These are phyloP conservation scores for Mylabris phalerata DNA, from an alignment of 1,140 invertebrate species.

Conservation along the genomic window DNA sequence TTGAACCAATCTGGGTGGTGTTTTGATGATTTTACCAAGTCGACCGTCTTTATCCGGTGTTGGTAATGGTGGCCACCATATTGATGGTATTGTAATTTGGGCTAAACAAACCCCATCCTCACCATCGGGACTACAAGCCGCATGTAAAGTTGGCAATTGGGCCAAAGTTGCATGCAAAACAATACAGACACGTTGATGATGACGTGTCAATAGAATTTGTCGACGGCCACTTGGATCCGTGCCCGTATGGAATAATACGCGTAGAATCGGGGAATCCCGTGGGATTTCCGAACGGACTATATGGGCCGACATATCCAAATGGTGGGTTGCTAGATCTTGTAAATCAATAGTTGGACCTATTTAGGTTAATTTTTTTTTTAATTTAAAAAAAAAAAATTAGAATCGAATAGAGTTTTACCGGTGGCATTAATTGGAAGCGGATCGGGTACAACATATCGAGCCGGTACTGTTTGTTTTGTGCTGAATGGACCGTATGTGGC, in stretches of 20 bases:
- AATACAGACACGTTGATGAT: constrained; percentile 63
- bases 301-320: constrained; percentile 84
- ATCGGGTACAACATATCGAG: constrained; percentile 77
- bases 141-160: constrained; percentile 54
- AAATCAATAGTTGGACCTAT: constrained; percentile 49
- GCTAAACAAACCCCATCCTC: constrained; percentile 86
- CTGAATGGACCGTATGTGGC: constrained; percentile 89
- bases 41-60: constrained; percentile 52
- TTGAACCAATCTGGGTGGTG: constrained; percentile 63
- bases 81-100: constrained; percentile 70
- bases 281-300: constrained; percentile 77
- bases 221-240: constrained; percentile 61
- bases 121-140: constrained; percentile 79
- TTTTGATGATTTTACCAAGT: constrained; percentile 50
- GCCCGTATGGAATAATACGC: constrained; percentile 85
- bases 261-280: constrained; percentile 75
- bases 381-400: too few species aligned
- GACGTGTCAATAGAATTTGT: constrained; percentile 46
- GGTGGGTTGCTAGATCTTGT: constrained; percentile 62
- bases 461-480: constrained; percentile 88
- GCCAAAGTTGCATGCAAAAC: constrained; percentile 63
- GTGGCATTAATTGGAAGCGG: constrained; percentile 48
- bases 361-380: constrained; percentile 30
- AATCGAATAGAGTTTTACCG: constrained; percentile 19
- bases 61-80: constrained; percentile 77